phyloP scores from a whole-genome alignment of 2,888 invertebrate genomes.

The Thecophora atra region DNA sequence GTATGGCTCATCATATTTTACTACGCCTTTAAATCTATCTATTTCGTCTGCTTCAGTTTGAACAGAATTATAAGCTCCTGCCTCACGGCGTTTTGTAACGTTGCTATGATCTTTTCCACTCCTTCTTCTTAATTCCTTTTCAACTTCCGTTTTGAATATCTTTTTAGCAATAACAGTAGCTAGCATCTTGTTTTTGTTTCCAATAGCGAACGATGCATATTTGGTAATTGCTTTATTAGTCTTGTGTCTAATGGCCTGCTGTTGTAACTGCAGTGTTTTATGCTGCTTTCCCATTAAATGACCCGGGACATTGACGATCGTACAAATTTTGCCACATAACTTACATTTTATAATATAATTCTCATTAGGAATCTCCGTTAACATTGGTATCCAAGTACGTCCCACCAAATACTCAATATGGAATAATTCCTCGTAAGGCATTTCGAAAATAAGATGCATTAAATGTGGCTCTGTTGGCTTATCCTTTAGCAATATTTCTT shows the following conservation, averaged over 20 bases:
- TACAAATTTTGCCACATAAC: conserved; percentile 1
- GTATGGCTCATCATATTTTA: background rate
- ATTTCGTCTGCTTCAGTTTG: background rate
- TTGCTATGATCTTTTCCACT: background rate
- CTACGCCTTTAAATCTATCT: background rate
- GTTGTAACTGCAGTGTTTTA: conserved; percentile 5
- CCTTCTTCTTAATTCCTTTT: conserved; percentile 5
- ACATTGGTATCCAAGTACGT: conserved; percentile 7
- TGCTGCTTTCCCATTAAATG: conserved; percentile 24
- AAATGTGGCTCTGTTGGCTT: background rate
- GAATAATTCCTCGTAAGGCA: conserved; percentile 10
- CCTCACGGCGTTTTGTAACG: background rate
- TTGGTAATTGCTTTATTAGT: conserved; percentile 1
- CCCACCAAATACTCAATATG: conserved; percentile 1
- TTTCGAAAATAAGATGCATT: conserved; percentile 21
- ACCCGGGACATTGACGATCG: background rate
- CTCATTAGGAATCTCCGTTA: background rate
- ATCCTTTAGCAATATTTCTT: background rate
- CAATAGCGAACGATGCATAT: conserved; percentile 4
- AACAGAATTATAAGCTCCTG: background rate
- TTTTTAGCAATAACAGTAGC: conserved; percentile 22
- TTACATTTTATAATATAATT: background rate
- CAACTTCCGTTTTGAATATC: background rate
- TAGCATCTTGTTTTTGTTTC: conserved; percentile 3
- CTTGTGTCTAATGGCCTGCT: background rate